Conservation (phyloP, 92 coral and sea anemone genomes). For the Porites lobata region DNA sequence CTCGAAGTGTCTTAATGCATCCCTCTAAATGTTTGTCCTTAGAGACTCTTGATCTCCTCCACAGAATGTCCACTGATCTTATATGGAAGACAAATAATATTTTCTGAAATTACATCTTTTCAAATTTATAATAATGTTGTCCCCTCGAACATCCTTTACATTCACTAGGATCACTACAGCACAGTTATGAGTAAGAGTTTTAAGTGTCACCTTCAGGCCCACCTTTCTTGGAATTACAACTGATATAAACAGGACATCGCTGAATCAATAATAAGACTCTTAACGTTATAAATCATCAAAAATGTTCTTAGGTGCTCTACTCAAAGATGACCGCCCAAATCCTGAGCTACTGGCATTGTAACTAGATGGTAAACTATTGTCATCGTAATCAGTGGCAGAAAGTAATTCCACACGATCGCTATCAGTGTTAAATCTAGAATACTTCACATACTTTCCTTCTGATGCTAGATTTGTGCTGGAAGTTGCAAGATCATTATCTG, state of each 20-base stretch:
- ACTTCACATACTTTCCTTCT: slow-evolving; percentile 79
- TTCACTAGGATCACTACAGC: too few relatives aligned
- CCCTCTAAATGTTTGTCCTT: too few relatives aligned
- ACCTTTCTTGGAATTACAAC: not conserved
- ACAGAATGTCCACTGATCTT: too few relatives aligned
- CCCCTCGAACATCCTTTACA: too few relatives aligned
- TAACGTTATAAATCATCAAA: slow-evolving; percentile 90
- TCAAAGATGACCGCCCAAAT: slow-evolving; percentile 68
- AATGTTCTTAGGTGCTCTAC: slow-evolving; percentile 92
- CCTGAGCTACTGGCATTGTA: slow-evolving; percentile 65
- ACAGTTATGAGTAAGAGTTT: too few relatives aligned
- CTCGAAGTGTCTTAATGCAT: too few relatives aligned
- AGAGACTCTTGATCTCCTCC: too few relatives aligned
- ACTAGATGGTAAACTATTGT: slow-evolving; percentile 63
- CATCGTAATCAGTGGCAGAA: slow-evolving; percentile 89
- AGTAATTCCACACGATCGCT: slow-evolving; percentile 93
- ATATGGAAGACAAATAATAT: too few relatives aligned
- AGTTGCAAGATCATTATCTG: slow-evolving; percentile 77
- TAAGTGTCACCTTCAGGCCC: too few relatives aligned
- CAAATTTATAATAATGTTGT: too few relatives aligned
- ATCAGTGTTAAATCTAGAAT: slow-evolving; percentile 80
- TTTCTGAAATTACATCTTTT: too few relatives aligned
- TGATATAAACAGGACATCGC: not conserved
- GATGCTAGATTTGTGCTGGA: slow-evolving; percentile 82
- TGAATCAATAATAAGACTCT: not conserved